Evolutionary conservation across 2,888 invertebrate genomes (phyloP).

Genomic region (Xylota segnis): DNA sequence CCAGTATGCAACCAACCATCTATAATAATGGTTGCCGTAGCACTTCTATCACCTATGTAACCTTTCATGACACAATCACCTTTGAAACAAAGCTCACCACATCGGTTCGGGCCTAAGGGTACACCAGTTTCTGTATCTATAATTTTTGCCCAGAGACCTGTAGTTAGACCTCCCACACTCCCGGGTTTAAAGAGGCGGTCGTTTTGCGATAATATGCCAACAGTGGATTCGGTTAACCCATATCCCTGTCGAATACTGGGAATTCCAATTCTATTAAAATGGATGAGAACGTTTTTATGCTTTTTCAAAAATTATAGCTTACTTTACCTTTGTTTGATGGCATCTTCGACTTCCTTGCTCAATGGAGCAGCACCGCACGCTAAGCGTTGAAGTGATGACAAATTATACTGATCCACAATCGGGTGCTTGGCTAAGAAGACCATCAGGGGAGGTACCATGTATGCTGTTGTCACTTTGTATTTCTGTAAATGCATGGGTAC

Average conservation of each 20-base stretch:
- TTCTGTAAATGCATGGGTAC: conserved; percentile 78
- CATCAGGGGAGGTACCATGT: conserved; percentile 93
- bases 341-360: conserved; percentile 89
- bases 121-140: conserved; percentile 88
- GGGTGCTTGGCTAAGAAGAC: conserved; percentile 94
- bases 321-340: conserved; percentile 83
- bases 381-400: conserved; percentile 89
- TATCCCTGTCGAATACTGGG: conserved; percentile 89
- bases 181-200: conserved; percentile 85
- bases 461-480: conserved; percentile 87
- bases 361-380: conserved; percentile 94
- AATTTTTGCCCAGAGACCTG: conserved; percentile 88
- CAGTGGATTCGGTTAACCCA: conserved; percentile 92
- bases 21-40: conserved; percentile 87
- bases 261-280: conserved; percentile 82
- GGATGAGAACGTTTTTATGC: background rate
- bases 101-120: conserved; percentile 87
- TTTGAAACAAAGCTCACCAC: conserved; percentile 94
- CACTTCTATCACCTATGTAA: conserved; percentile 91
- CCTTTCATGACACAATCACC: conserved; percentile 93
- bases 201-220: conserved; percentile 85
- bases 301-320: background rate
- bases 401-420: conserved; percentile 90
- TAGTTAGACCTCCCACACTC: conserved; percentile 88
- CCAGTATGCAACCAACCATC: conserved; percentile 85